Conservation (phyloP, 2,888 invertebrate genomes). For the Lomographa bimaculata region DNA sequence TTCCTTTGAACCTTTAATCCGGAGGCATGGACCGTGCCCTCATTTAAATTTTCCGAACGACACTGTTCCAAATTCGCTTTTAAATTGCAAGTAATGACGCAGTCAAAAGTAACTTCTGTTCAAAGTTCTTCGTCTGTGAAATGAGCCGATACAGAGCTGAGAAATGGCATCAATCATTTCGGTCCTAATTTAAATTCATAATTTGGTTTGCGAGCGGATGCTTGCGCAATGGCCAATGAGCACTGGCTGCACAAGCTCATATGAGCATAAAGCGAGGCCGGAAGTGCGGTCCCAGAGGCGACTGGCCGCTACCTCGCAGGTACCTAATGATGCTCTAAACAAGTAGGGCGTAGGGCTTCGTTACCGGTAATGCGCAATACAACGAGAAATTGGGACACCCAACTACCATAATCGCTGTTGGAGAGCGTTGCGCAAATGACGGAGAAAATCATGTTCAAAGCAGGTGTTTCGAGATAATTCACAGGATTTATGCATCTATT, state of each 20-base stretch:
- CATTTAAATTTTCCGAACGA: constrained; percentile 16
- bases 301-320: constrained; percentile 30
- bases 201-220: constrained; percentile 60
- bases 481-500: constrained; percentile 34
- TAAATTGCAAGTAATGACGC: constrained; percentile 29
- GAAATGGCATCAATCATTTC: constrained; percentile 38
- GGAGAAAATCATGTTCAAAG: constrained; percentile 27
- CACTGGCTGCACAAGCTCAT: constrained; percentile 35
- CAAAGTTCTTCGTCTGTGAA: constrained; percentile 28
- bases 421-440: constrained; percentile 40
- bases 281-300: constrained; percentile 53
- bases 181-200: constrained; percentile 48
- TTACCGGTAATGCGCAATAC: constrained; percentile 51
- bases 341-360: constrained; percentile 43
- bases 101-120: constrained; percentile 26
- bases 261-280: constrained; percentile 62
- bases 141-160: constrained; percentile 31
- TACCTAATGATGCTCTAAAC: constrained; percentile 56
- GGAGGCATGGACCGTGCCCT: constrained; percentile 17
- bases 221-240: constrained; percentile 54
- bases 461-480: constrained; percentile 35
- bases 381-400: constrained; percentile 42
- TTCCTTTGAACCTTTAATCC: constrained; percentile 6
- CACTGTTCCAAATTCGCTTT: constrained; percentile 9
- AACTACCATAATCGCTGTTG: constrained; percentile 40